Base-by-base conservation (phyloP, 2,113 vertebrate genomes). In the Salvelinus fontinalis region DNA sequence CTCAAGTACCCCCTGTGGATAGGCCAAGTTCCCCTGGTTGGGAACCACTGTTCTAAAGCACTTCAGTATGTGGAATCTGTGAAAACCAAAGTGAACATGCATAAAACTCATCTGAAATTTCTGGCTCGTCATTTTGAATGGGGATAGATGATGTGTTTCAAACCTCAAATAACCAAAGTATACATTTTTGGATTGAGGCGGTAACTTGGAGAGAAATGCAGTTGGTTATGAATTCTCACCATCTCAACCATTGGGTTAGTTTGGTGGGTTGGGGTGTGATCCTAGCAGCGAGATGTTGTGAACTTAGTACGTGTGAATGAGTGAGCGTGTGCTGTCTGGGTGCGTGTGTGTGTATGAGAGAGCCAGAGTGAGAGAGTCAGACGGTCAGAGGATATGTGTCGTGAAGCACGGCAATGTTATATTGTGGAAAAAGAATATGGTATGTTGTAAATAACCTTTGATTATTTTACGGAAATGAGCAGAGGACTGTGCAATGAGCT, bases 361-460 rank as follows among this genome's bases (percentile, higher is more conserved):
- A 39, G 34, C 1, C 6, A 12, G 49, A 54, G 14, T 51, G 49
- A 54, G 16, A 18, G 51, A 54, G 34, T 70, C 51, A 51, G 49
- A 14, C 3, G 13, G 26, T 66, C 31, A 29, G 60, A 27, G 26
- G 29, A 73, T 44, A 54, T 73, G 27, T 70, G 65, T 67, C 13
- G 39, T 78, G 9, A 44, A 44, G 74, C 49, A 78, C 70, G 65
- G 75, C 44, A 76, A 70, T 62, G 67, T 67, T 48, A 71, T 82
- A 29, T 60, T 54, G 71, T 70, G 59, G 57, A 74, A 70, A 80
- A 81, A 70, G 82, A 81, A 78, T 84, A 70, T 65, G 82, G 80
- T 81, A 82, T 75, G 48, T 73, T 81, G 82, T 79, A 83, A 80
- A 78, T 75, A 76, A 54, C 64, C 67, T 73, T 79, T 70, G 79